These are phyloP conservation scores for Muraenolepis orangiensis DNA, from an alignment of 2,797 vertebrate genomes.

Conservation along the genomic window DNA sequence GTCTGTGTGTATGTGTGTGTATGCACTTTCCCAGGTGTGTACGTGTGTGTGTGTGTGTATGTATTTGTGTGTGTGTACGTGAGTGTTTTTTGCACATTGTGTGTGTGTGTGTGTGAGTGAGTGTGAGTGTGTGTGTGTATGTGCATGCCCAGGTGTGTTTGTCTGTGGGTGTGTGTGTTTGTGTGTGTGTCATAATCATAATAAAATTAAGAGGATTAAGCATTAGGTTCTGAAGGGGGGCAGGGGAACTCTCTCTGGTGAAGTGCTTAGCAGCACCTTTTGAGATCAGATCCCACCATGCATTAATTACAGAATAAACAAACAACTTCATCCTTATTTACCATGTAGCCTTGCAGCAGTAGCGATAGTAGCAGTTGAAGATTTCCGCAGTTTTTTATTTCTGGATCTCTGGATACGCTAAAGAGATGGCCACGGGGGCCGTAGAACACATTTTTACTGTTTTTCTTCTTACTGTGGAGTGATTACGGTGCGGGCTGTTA, in stretches of 20 bases:
- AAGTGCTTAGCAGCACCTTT: neutral
- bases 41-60: too few species aligned
- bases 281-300: conserved; percentile 10
- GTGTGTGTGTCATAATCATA: too few species aligned
- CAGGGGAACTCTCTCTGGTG: neutral
- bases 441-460: neutral
- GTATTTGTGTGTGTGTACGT: too few species aligned
- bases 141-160: too few species aligned
- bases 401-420: neutral
- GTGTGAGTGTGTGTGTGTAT: too few species aligned
- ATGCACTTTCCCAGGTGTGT: too few species aligned
- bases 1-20: too few species aligned
- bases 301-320: neutral
- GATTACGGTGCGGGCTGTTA: neutral
- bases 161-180: too few species aligned
- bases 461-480: neutral
- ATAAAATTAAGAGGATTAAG: too few species aligned
- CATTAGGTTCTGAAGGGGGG: too few species aligned
- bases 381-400: neutral
- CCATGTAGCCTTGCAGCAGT: neutral
- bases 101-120: too few species aligned
- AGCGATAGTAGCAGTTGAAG: neutral
- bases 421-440: neutral
- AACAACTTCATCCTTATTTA: neutral
- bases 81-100: too few species aligned